Evolutionary conservation across 2,888 invertebrate genomes (phyloP), one percentile per base, ranked within the genome.

Genomic region (Callyntrura sp.): DNA sequence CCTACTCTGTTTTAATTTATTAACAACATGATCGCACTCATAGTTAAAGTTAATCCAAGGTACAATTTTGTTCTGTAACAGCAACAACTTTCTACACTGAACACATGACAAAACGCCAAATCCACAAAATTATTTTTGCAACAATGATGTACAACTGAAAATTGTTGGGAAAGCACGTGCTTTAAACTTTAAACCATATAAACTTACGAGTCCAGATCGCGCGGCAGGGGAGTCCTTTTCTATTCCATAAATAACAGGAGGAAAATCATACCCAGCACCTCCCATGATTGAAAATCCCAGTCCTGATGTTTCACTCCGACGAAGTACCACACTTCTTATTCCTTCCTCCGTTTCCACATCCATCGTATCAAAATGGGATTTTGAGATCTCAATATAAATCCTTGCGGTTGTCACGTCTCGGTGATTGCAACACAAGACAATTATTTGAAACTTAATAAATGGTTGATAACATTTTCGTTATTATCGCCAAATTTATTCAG

Each of bases 221-320:
- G 98, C 98, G 93, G 98, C 98, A 95, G 98, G 98, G 94, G 98
- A 98, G 95, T 98, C 97, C 95, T 98, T 98, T 94, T 98, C 96
- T 94, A 98, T 98, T 95, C 98, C 97, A 95, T 98, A 98, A 95
- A 98, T 98, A 95, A 98, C 97, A 95, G 98, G 98, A 94, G 98
- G 98, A 95, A 98, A 96, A 85, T 94, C 94, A 35, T 94, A 94
- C 95, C 98, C 98, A 94, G 97, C 97, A 95, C 97, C 97, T 93
- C 98, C 98, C 94, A 98, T 96, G 94, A 98, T 95, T 94, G 98
- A 98, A 96, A 98, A 98, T 94, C 98, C 98, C 95, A 98, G 97
- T 65, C 92, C 91, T 23, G 92, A 91, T 11, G 90, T 73, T 88
- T 93, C 92, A 90, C 91, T 93, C 51, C 93, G 73, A 2, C 93